Evolutionary conservation across 2,797 vertebrate genomes (phyloP), one percentile per base, ranked within the genome.

Genomic region (Melanogrammus aeglefinus): DNA sequence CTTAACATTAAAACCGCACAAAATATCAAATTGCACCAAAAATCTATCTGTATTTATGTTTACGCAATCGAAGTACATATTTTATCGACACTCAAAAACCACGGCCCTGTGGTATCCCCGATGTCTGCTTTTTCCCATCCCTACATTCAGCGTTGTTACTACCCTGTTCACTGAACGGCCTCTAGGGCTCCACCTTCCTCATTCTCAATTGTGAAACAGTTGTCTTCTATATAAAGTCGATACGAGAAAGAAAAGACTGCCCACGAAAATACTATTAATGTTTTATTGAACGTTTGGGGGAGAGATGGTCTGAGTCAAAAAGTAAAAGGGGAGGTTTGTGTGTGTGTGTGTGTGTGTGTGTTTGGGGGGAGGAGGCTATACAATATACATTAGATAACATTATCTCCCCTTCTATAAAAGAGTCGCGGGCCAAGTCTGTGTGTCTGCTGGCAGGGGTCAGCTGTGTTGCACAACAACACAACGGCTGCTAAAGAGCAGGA

Each of bases 401-500:
- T 57, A 31, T 73, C 29, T 1, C 31, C 79, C 80, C 78, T 31
- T 72, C 76, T 84, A 9, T 24, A 24, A 63, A 63, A 63, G 8
- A 24, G 21, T 63, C 8, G n/a, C n/a, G n/a, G 21, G 57, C 57
- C 57, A 63, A 63, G 57, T 63, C 6, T 63, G 57, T 82, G 36
- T 74, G 78, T 83, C 86, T 90, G 90, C 86, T 72, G 73, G 66
- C 27, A 33, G 82, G 78, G 89, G 86, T 89, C 90, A 88, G 76
- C 73, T 39, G 80, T 86, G 83, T 80, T 83, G 0, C 88, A 92
- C 89, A 93, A 87, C 89, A 91, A 85, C 84, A 82, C 89, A 93
- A 89, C 90, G 82, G 47, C 78, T 81, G 84, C 86, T 88, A 89
- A 88, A 90, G 89, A 89, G 89, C 92, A 93, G 91, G 94, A 94